Base-by-base conservation (phyloP, 2,888 invertebrate genomes). In the Cosmia pyralina region DNA sequence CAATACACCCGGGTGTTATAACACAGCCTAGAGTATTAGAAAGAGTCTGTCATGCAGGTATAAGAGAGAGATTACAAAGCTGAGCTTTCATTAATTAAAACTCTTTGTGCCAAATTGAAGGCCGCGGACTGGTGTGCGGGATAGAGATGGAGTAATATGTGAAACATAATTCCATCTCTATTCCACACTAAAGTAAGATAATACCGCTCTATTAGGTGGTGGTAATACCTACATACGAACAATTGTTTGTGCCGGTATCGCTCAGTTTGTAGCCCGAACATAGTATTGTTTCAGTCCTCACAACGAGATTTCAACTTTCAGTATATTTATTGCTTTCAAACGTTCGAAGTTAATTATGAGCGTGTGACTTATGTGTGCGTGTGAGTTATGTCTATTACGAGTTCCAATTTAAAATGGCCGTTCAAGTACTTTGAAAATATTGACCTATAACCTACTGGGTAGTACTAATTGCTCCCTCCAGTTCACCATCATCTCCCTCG, bases 311-410 rank as follows among this genome's bases (percentile, higher is more conserved):
- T 79, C 55, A 72, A 82, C 75, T 82, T 79, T 77, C 72, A 72
- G 69, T 17, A 72, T 76, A 85, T 85, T 85, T 85, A 85, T 83
- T 73, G 73, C 72, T 75, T 75, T 75, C 69, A 74, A 83, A 83
- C 72, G 63, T 78, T 83, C 75, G 52, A 76, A 81, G 59, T 81
- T 83, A 79, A 85, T 79, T 77, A 73, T 63, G 52, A 77, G 64
- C 74, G 55, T 77, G 83, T 78, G 74, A 82, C 63, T 77, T 78
- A 76, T 76, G 57, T 50, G 59, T 65, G 63, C 74, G 53, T 77
- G 77, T 78, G 72, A 70, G 64, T 72, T 66, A 44, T 34, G 59
- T 70, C 62, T 69, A 50, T 63, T 22, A 58, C 11, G 52, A 53
- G 59, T 64, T 64, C 55, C 4, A 50, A 44, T 57, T 69, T 70